phyloP scores from a whole-genome alignment of 2,797 vertebrate species.

The Xenentodon cancila region DNA sequence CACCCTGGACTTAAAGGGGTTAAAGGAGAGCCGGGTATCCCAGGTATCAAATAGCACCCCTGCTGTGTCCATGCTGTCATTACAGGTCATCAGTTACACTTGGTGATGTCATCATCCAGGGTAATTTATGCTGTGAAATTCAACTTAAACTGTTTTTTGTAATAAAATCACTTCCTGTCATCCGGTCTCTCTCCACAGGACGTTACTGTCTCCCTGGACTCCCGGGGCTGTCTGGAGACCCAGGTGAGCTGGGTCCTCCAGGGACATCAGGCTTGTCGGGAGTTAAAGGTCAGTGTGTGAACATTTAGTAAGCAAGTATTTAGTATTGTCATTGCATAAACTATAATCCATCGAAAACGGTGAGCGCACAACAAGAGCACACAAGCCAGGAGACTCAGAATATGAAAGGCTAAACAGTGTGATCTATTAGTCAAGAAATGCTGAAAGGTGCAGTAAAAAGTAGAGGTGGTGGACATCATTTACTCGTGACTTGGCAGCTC shows the following conservation, averaged over 20 bases:
- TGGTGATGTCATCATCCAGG: not conserved
- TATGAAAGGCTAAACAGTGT: too few species aligned
- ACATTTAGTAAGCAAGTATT: not conserved
- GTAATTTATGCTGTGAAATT: not conserved
- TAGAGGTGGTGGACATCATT: too few species aligned
- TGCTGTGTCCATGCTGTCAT: not conserved
- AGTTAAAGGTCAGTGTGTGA: slow-evolving; percentile 64
- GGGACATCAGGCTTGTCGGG: slow-evolving; percentile 64
- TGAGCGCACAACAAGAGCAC: too few species aligned
- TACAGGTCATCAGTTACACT: too few species aligned
- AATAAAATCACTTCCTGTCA: not conserved
- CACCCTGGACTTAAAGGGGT: slow-evolving; percentile 54
- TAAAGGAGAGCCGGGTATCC: slow-evolving; percentile 68
- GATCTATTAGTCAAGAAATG: too few species aligned
- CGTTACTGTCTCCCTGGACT: slow-evolving; percentile 68
- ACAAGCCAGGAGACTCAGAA: too few species aligned
- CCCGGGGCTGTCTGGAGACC: slow-evolving; percentile 58
- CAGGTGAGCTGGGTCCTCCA: slow-evolving; percentile 59
- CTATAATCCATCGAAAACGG: too few species aligned
- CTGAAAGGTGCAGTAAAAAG: too few species aligned
- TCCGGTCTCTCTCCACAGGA: too few species aligned
- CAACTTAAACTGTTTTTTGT: not conserved
- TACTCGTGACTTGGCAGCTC: too few species aligned
- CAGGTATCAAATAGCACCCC: slow-evolving; percentile 51
- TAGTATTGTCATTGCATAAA: too few species aligned